Evolutionary conservation across 2,797 vertebrate species (phyloP).

Genomic region (Holocentrus rufus): DNA sequence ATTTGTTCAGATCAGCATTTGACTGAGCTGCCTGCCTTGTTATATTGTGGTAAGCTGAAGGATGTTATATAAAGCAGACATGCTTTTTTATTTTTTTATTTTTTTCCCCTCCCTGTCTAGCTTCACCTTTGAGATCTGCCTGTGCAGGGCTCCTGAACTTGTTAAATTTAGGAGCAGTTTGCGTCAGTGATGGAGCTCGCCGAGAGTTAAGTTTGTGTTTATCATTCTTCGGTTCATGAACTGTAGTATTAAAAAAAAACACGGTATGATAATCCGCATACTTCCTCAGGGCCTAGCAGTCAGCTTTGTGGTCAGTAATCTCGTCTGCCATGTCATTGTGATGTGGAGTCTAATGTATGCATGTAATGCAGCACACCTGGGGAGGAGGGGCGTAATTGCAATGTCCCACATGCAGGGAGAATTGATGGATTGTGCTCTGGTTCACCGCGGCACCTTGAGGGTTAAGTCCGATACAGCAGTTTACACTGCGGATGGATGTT

Average conservation of each 20-base stretch:
- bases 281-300: neutral
- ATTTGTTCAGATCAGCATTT: constrained; percentile 29
- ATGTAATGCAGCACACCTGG: constrained; percentile 70
- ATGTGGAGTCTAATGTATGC: constrained; percentile 59
- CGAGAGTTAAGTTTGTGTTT: neutral
- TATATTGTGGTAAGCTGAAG: neutral
- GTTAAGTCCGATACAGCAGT: constrained; percentile 86
- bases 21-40: neutral
- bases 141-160: neutral
- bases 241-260: constrained; percentile 19
- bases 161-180: constrained; percentile 25
- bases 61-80: constrained; percentile 9
- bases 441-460: constrained; percentile 58
- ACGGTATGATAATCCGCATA: neutral
- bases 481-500: constrained; percentile 85
- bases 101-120: constrained; percentile 12
- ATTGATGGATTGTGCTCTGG: constrained; percentile 44
- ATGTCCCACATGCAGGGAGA: constrained; percentile 50
- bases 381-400: constrained; percentile 28
- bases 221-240: constrained; percentile 11
- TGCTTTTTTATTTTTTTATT: constrained; percentile 1
- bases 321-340: constrained; percentile 26
- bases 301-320: constrained; percentile 23
- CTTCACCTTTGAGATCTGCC: neutral
- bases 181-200: neutral